Evolutionary conservation across 2,113 vertebrate genomes (phyloP).

Genomic region (Micromys minutus): DNA sequence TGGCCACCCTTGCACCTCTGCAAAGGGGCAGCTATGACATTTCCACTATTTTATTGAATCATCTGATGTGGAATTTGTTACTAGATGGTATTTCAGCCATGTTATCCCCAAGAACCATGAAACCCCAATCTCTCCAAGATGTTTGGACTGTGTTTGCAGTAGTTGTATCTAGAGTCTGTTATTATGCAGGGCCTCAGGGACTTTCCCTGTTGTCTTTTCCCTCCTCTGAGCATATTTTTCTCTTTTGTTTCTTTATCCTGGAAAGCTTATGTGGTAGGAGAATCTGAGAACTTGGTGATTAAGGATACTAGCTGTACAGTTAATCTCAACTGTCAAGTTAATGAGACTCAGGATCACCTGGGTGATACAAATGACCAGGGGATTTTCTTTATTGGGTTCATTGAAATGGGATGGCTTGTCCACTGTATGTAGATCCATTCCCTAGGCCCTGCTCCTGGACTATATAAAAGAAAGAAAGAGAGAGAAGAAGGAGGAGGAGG

Average conservation of each 20-base stretch:
- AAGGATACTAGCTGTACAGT: background rate
- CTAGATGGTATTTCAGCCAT: background rate
- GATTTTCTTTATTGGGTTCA: background rate
- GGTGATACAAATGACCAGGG: background rate
- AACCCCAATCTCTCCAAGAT: background rate
- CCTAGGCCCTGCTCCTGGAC: background rate
- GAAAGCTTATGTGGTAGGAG: background rate
- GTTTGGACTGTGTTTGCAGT: background rate
- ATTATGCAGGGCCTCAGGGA: background rate
- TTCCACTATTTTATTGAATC: no score
- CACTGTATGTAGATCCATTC: background rate
- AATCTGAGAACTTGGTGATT: background rate
- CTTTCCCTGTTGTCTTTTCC: background rate
- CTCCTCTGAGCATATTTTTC: background rate
- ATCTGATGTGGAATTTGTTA: background rate
- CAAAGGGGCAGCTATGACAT: background rate
- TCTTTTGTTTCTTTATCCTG: background rate
- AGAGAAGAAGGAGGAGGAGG: no score
- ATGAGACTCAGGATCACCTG: background rate
- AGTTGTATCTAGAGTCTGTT: background rate
- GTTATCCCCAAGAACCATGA: background rate
- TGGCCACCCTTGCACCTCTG: background rate
- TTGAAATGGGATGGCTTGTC: no score
- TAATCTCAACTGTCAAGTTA: background rate
- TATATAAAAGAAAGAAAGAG: no score